Conservation (phyloP, 2,888 invertebrate genomes). For the Epinotia demarniana region DNA sequence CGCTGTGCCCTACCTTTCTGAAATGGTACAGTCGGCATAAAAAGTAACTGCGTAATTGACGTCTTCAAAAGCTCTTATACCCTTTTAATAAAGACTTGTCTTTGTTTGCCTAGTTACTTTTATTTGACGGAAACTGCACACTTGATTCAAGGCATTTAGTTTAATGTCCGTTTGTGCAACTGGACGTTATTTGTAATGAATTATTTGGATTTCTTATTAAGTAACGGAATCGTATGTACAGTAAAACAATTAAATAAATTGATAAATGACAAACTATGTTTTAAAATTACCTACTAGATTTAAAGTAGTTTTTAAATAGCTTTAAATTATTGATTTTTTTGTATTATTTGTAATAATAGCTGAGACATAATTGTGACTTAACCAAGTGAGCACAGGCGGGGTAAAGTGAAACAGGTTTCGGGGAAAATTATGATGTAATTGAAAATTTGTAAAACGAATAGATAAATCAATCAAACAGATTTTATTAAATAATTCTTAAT, state of each 20-base stretch:
- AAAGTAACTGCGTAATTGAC: too few relatives aligned
- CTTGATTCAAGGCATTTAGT: neutral
- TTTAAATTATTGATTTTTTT: slow-evolving; percentile 37
- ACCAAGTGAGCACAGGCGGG: neutral
- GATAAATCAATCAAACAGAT: neutral
- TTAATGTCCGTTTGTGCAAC: neutral
- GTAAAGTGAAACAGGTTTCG: neutral
- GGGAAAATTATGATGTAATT: neutral
- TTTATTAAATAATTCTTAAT: neutral
- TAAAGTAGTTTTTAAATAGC: slow-evolving; percentile 20
- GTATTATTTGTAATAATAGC: slow-evolving; percentile 33
- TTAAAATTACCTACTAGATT: slow-evolving; percentile 11
- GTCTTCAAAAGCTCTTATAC: too few relatives aligned
- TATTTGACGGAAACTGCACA: too few relatives aligned
- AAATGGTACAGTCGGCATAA: too few relatives aligned
- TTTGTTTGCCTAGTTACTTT: too few relatives aligned
- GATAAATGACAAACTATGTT: neutral
- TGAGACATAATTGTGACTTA: neutral
- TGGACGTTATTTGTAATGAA: neutral
- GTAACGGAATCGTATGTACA: neutral
- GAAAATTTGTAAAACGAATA: neutral
- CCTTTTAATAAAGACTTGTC: too few relatives aligned
- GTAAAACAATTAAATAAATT: neutral
- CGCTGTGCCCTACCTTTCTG: too few relatives aligned
- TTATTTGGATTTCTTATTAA: neutral